phyloP scores from a whole-genome alignment of 2,888 invertebrate genomes.

The Pseudanteris insignis region DNA sequence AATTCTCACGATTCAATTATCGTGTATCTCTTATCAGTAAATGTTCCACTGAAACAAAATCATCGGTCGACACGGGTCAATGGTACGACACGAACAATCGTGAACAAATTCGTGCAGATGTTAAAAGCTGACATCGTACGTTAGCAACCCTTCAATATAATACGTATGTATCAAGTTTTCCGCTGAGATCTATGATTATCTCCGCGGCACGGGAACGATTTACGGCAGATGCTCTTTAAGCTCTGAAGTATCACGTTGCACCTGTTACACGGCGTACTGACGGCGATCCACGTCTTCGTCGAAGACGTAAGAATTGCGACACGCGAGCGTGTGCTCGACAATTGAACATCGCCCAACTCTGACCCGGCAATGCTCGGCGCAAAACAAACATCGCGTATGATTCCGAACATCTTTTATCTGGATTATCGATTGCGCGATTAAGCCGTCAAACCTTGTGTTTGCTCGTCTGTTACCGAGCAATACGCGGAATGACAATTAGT shows the following conservation, averaged over 20 bases:
- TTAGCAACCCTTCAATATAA: constrained; percentile 29
- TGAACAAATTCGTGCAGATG: constrained; percentile 21
- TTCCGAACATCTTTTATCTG: constrained; percentile 34
- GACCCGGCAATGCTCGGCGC: background rate
- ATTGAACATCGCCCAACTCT: constrained; percentile 17
- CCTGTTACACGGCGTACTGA: constrained; percentile 31
- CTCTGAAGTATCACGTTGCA: constrained; percentile 32
- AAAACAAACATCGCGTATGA: constrained; percentile 19
- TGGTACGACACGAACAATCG: constrained; percentile 14
- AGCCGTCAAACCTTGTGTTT: constrained; percentile 40
- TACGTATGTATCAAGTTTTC: constrained; percentile 18
- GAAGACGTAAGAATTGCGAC: constrained; percentile 23
- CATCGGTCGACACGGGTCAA: no score
- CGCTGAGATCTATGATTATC: constrained; percentile 39
- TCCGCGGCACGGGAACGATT: constrained; percentile 24
- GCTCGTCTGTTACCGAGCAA: constrained; percentile 36
- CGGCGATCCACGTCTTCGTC: constrained; percentile 5
- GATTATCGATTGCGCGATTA: constrained; percentile 41
- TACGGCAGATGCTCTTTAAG: constrained; percentile 42
- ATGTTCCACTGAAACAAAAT: no score
- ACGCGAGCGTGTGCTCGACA: constrained; percentile 18
- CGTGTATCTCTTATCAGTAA: no score
- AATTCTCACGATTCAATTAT: no score
- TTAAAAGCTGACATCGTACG: constrained; percentile 14
- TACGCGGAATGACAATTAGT: constrained; percentile 40